Evolutionary conservation across 2,888 invertebrate genomes (phyloP).

Genomic region (Clistopyga incitator): DNA sequence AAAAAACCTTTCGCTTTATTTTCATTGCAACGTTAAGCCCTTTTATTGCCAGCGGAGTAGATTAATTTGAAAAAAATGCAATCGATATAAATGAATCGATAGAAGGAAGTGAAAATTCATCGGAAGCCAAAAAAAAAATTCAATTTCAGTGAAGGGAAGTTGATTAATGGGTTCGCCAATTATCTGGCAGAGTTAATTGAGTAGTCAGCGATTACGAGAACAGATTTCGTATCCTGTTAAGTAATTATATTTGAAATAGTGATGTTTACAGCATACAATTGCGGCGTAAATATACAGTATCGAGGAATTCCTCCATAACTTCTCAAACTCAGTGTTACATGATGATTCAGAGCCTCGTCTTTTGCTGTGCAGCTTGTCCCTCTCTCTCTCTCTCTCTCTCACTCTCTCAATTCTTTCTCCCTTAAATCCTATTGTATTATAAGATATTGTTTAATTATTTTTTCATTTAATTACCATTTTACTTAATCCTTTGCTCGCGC

Average conservation of each 20-base stretch:
- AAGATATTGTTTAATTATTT: slow-evolving; percentile 35
- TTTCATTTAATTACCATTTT: not conserved
- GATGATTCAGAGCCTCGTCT: slow-evolving; percentile 40
- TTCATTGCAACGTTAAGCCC: too few species aligned
- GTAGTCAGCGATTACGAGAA: not conserved
- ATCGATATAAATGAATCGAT: too few species aligned
- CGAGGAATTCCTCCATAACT: slow-evolving; percentile 75
- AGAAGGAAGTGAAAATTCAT: too few species aligned
- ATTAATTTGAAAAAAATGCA: too few species aligned
- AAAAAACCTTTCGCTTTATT: too few species aligned
- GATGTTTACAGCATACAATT: slow-evolving; percentile 80
- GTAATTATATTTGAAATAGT: slow-evolving; percentile 79
- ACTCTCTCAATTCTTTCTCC: slow-evolving; percentile 20
- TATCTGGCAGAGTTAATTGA: not conserved
- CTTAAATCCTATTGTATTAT: slow-evolving; percentile 38
- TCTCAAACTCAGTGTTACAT: slow-evolving; percentile 64
- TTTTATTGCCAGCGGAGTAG: too few species aligned
- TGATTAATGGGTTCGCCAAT: not conserved
- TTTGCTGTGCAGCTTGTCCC: slow-evolving; percentile 33
- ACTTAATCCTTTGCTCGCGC: slow-evolving; percentile 25
- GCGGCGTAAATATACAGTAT: slow-evolving; percentile 76
- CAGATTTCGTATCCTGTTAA: slow-evolving; percentile 51
- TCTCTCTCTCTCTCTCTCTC: slow-evolving; percentile 40
- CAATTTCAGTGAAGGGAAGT: not conserved
- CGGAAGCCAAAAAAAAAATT: too few species aligned